A percentile compares a stretch with the other conserved stretches of the same genome.
These are phyloP conservation scores for Agriopis marginaria DNA, from an alignment of 2,888 invertebrate species.

Conservation along the genomic window DNA sequence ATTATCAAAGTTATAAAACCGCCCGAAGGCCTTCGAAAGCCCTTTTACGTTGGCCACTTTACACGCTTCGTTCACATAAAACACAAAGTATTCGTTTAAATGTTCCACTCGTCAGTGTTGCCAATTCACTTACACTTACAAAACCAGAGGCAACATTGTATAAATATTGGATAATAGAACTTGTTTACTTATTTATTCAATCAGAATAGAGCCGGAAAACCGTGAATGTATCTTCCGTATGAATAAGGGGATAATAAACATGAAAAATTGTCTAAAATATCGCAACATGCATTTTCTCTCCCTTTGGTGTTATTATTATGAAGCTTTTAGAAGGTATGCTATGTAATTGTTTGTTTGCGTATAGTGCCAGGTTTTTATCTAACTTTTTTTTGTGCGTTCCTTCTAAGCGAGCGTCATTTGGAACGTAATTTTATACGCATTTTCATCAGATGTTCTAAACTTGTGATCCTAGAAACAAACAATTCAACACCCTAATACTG, in stretches of 20 bases:
- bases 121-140: conserved; percentile 6
- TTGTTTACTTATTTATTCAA: conserved; percentile 44
- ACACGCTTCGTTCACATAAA: conserved; percentile 44
- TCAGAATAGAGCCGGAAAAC: conserved; percentile 33
- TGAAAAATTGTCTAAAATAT: conserved; percentile 45
- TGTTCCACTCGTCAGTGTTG: conserved; percentile 27
- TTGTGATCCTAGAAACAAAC: neutral
- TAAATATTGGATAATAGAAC: conserved; percentile 40
- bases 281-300: conserved; percentile 39
- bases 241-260: conserved; percentile 46
- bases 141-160: conserved; percentile 27
- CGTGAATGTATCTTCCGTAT: conserved; percentile 41
- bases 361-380: neutral
- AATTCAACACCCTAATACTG: neutral
- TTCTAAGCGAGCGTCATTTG: neutral
- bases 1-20: too few relatives aligned
- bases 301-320: conserved; percentile 40
- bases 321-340: conserved; percentile 42
- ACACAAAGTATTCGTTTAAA: conserved; percentile 15
- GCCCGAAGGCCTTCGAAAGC: too few relatives aligned
- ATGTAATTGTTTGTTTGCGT: conserved; percentile 22
- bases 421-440: neutral
- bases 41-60: neutral
- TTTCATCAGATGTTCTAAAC: neutral
- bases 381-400: neutral